Evolutionary conservation across 2,797 vertebrate species (phyloP).

Genomic region (Apodemus agrarius): DNA sequence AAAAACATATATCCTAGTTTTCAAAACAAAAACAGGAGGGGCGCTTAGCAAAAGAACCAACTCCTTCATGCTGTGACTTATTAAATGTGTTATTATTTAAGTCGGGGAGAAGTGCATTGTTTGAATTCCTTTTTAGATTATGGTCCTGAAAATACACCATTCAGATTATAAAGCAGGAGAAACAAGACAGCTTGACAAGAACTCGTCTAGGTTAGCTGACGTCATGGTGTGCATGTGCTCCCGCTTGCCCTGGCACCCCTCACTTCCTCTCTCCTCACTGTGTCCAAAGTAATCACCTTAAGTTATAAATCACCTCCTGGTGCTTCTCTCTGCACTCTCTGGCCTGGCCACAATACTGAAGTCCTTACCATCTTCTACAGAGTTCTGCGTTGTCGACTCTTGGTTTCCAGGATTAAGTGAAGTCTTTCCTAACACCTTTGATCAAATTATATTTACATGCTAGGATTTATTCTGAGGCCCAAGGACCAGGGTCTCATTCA

Average conservation of each 20-base stretch:
- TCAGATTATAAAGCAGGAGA: background rate
- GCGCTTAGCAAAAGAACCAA: constrained; percentile 38
- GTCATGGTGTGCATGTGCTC: background rate
- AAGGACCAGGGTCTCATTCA: background rate
- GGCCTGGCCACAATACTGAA: background rate
- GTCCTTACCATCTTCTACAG: background rate
- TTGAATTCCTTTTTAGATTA: constrained; percentile 58
- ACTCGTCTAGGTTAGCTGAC: constrained; percentile 11
- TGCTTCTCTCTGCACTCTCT: background rate
- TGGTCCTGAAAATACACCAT: background rate
- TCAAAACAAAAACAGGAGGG: background rate
- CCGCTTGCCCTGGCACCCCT: background rate
- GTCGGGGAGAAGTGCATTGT: background rate
- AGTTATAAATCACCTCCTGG: background rate
- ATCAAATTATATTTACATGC: background rate
- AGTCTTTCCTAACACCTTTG: background rate
- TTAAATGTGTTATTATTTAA: constrained; percentile 54
- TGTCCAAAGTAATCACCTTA: background rate
- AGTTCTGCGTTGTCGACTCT: background rate
- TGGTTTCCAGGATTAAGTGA: background rate
- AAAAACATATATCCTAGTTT: background rate
- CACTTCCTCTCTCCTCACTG: background rate
- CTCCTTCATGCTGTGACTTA: constrained; percentile 12
- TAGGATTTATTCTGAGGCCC: background rate
- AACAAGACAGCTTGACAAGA: background rate